Conservation (phyloP, 2,113 vertebrate genomes). For the Triplophysa tibetana region DNA sequence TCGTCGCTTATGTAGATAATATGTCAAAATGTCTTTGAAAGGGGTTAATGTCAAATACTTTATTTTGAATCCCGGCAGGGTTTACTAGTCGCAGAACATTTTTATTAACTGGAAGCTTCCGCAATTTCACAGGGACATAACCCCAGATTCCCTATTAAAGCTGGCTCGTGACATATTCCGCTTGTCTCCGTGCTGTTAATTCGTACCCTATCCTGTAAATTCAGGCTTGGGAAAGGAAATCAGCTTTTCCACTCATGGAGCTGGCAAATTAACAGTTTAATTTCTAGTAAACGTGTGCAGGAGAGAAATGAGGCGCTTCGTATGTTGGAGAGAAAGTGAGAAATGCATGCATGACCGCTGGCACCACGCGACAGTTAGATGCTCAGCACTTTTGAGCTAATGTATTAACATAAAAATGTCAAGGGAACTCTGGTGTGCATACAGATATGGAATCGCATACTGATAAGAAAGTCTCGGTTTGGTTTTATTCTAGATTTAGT, state of each 20-base stretch:
- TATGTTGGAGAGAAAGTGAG: slow-evolving; percentile 1
- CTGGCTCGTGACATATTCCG: slow-evolving; percentile 47
- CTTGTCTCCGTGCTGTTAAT: slow-evolving; percentile 47
- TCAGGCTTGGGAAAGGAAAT: slow-evolving; percentile 45
- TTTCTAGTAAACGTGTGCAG: slow-evolving; percentile 32
- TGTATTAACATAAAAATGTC: slow-evolving; percentile 30
- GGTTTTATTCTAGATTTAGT: neutral
- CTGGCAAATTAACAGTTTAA: slow-evolving; percentile 52
- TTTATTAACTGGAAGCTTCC: slow-evolving; percentile 37
- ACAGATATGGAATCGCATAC: slow-evolving; percentile 2
- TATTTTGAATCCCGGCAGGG: slow-evolving; percentile 22
- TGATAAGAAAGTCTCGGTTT: neutral
- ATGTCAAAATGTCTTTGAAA: slow-evolving; percentile 3
- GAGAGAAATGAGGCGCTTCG: slow-evolving; percentile 9
- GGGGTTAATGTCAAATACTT: slow-evolving; percentile 17
- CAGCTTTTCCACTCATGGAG: slow-evolving; percentile 21
- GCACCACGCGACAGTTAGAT: neutral
- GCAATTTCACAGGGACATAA: slow-evolving; percentile 50
- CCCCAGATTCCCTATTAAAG: slow-evolving; percentile 48
- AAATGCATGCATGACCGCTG: neutral
- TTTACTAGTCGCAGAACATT: slow-evolving; percentile 31
- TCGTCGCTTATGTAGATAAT: neutral
- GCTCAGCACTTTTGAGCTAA: slow-evolving; percentile 28
- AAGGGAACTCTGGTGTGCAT: neutral
- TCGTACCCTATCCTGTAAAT: slow-evolving; percentile 41